phyloP scores from a whole-genome alignment of 1,140 invertebrate species.

The Triops longicaudatus region DNA sequence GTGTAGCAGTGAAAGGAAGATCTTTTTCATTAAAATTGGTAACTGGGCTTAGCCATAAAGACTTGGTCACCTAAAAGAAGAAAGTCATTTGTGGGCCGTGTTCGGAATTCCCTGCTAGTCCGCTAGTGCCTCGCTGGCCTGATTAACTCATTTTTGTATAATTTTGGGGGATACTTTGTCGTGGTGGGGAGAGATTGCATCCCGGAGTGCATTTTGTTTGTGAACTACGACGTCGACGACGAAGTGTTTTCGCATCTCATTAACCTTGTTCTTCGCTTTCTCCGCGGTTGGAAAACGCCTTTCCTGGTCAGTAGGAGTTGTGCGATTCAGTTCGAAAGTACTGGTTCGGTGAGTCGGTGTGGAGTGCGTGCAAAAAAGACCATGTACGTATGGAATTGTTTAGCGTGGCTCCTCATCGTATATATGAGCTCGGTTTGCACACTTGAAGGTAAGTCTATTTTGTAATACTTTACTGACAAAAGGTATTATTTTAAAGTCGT shows the following conservation, averaged over 20 bases:
- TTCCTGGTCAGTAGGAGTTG: not conserved
- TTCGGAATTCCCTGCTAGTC: not conserved
- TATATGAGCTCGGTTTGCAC: not conserved
- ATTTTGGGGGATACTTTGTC: not conserved
- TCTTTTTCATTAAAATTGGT: not conserved
- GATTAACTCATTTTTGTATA: not conserved
- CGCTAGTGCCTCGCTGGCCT: not conserved
- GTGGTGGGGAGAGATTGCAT: not conserved
- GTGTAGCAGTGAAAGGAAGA: slow-evolving; percentile 8
- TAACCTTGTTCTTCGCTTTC: slow-evolving; percentile 12
- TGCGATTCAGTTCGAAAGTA: not conserved
- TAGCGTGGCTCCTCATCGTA: not conserved
- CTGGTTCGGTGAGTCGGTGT: not conserved
- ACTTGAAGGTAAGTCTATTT: not conserved
- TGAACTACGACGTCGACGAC: not conserved
- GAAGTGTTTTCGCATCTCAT: not conserved
- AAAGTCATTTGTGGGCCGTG: not conserved
- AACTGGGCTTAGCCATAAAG: not conserved
- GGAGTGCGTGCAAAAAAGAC: not conserved
- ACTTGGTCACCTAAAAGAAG: not conserved
- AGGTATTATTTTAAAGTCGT: too few relatives aligned
- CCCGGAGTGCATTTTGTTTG: not conserved
- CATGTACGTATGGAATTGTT: not conserved
- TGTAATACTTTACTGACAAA: too few relatives aligned
- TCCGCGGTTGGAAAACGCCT: not conserved